Evolutionary conservation across 2,888 invertebrate species (phyloP).

Genomic region (Cataglyphis cursor): DNA sequence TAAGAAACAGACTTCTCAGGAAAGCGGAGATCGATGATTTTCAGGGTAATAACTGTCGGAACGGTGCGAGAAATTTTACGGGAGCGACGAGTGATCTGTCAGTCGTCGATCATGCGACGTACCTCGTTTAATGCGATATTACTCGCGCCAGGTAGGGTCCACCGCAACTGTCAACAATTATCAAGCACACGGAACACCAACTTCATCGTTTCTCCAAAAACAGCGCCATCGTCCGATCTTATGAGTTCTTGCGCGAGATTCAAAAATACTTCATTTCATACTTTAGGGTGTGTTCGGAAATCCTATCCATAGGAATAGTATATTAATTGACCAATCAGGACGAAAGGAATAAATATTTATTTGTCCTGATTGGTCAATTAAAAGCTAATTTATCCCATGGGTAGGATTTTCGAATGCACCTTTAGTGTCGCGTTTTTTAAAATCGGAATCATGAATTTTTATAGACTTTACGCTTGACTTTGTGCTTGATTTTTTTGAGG

Average conservation of each 20-base stretch:
- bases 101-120: background rate
- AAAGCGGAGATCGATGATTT: background rate
- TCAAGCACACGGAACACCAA: constrained; percentile 44
- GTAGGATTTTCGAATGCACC: background rate
- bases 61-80: background rate
- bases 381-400: background rate
- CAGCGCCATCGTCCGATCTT: constrained; percentile 41
- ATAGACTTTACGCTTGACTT: background rate
- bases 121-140: background rate
- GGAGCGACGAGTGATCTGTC: background rate
- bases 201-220: constrained; percentile 62
- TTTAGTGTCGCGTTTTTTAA: too few relatives aligned
- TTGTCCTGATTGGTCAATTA: background rate
- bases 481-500: background rate
- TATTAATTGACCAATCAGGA: background rate
- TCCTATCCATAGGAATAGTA: background rate
- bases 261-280: constrained; percentile 23
- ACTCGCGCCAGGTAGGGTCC: constrained; percentile 14
- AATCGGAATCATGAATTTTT: background rate
- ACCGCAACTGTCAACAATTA: constrained; percentile 29
- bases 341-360: too few relatives aligned
- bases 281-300: background rate
- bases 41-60: too few relatives aligned
- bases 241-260: constrained; percentile 63
- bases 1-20: background rate